A percentile compares a stretch with the other conserved stretches of the same genome.
phyloP scores from a whole-genome alignment of 2,888 invertebrate species.

The Machimus atricapillus region DNA sequence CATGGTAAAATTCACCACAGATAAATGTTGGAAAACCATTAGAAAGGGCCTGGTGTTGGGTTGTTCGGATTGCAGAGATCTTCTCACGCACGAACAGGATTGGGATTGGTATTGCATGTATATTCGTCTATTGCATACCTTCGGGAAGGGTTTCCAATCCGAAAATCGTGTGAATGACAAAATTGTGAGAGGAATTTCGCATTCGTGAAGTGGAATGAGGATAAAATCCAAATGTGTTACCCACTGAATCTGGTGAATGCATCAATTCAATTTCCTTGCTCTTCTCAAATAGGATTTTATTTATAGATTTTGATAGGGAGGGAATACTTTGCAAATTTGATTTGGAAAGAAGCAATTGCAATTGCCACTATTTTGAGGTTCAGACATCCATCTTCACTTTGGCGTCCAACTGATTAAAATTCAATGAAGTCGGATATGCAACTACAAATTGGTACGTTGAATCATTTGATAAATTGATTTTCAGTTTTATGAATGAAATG shows the following conservation, averaged over 20 bases:
- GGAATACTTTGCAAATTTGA: not conserved
- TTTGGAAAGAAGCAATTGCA: not conserved
- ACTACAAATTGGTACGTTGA: not conserved
- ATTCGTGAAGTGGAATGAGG: not conserved
- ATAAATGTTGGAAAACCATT: not conserved
- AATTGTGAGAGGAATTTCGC: not conserved
- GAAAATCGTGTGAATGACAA: slow-evolving; percentile 16
- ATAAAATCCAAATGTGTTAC: not conserved
- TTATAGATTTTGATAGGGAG: not conserved
- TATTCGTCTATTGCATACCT: not conserved
- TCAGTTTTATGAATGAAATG: not conserved
- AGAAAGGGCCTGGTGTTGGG: not conserved
- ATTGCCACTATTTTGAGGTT: not conserved
- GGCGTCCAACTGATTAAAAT: not conserved
- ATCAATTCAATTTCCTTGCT: slow-evolving; percentile 11
- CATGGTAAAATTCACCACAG: not conserved
- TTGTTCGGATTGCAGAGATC: not conserved
- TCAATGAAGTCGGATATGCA: not conserved
- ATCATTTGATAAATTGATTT: not conserved
- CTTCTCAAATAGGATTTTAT: not conserved
- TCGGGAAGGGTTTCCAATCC: not conserved
- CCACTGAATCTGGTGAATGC: not conserved
- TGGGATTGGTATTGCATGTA: not conserved
- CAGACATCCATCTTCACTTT: not conserved
- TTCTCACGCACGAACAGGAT: not conserved